These are phyloP conservation scores for Cylas formicarius DNA, from an alignment of 1,140 invertebrate genomes.

Conservation along the genomic window DNA sequence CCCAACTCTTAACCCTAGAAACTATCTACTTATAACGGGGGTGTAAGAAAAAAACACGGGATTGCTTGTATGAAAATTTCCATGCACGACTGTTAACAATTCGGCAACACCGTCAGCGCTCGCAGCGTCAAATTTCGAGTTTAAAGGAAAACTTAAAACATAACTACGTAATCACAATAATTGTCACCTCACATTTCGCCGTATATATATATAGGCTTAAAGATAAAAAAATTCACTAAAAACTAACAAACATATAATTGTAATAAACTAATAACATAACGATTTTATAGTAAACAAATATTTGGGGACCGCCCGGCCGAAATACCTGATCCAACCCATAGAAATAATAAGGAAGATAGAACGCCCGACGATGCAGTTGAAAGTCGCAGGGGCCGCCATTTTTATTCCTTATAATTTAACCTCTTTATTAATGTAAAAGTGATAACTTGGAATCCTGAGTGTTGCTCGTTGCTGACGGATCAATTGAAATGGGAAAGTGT, in stretches of 20 bases:
- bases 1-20: constrained; percentile 23
- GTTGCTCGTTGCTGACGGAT: too few relatives aligned
- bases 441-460: too few relatives aligned
- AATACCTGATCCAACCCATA: too few relatives aligned
- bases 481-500: too few relatives aligned
- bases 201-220: constrained; percentile 28
- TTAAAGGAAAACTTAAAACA: constrained; percentile 29
- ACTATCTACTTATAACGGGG: constrained; percentile 22
- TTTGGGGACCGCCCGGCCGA: too few relatives aligned
- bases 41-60: constrained; percentile 20
- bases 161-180: constrained; percentile 37
- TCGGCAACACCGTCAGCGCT: constrained; percentile 9
- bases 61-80: constrained; percentile 19
- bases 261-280: constrained; percentile 39
- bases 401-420: too few relatives aligned
- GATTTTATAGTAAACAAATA: constrained; percentile 23
- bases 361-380: too few relatives aligned
- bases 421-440: too few relatives aligned
- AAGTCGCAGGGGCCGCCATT: too few relatives aligned
- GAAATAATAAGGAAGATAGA: too few relatives aligned
- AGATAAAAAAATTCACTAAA: constrained; percentile 40
- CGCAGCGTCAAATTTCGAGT: constrained; percentile 20
- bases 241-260: constrained; percentile 42
- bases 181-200: constrained; percentile 26
- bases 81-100: constrained; percentile 15